Evolutionary conservation across 1,140 invertebrate species (phyloP).

Genomic region (Grapholita molesta): DNA sequence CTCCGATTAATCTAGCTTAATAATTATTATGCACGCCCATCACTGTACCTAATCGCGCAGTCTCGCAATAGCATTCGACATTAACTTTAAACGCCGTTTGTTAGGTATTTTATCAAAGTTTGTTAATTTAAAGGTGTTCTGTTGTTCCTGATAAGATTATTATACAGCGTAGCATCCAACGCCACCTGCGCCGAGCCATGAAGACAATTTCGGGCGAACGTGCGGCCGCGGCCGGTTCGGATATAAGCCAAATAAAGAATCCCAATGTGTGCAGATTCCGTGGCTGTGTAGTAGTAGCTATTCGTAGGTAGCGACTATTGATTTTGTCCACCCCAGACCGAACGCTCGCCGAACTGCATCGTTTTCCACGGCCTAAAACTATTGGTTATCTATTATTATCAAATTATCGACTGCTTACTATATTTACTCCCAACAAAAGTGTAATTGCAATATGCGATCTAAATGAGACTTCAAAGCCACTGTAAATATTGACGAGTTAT

Average conservation of each 20-base stretch:
- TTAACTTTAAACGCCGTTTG: background rate
- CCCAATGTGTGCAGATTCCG: constrained; percentile 63
- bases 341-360: constrained; percentile 56
- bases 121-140: background rate
- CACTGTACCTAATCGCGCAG: background rate
- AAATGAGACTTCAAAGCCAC: background rate
- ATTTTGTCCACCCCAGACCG: constrained; percentile 73
- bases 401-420: constrained; percentile 60
- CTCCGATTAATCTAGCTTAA: background rate
- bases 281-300: constrained; percentile 56
- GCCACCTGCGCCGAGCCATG: constrained; percentile 38
- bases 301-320: constrained; percentile 68
- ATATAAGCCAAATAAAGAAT: constrained; percentile 64
- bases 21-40: background rate
- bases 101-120: background rate
- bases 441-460: background rate
- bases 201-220: constrained; percentile 45
- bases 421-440: constrained; percentile 36
- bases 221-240: constrained; percentile 26
- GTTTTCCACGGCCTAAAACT: constrained; percentile 45
- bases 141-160: background rate
- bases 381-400: constrained; percentile 61
- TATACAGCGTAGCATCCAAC: constrained; percentile 6
- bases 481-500: background rate
- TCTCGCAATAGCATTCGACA: background rate